A percentile compares a stretch with the other conserved stretches of the same genome.
These are phyloP conservation scores for Euclidia mi DNA, from an alignment of 2,888 invertebrate genomes.

Conservation along the genomic window DNA sequence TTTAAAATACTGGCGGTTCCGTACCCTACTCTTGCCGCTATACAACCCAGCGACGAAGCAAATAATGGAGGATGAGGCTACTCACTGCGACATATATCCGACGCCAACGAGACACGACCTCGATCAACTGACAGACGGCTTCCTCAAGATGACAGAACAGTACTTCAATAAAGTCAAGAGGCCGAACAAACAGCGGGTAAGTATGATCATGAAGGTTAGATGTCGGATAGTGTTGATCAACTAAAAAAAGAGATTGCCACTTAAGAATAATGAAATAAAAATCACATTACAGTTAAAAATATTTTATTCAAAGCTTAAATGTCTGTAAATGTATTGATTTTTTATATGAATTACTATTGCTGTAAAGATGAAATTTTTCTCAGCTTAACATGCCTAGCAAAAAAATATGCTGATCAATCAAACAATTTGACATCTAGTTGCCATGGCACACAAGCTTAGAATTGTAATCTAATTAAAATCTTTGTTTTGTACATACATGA, in stretches of 20 bases:
- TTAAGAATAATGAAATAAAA: too few relatives aligned
- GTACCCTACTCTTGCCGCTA: conserved; percentile 96
- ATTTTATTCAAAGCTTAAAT: too few relatives aligned
- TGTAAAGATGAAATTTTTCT: too few relatives aligned
- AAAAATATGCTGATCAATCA: too few relatives aligned
- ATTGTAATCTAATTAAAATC: not conserved
- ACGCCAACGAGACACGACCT: conserved; percentile 90
- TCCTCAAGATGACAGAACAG: conserved; percentile 95
- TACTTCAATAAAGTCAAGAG: conserved; percentile 97
- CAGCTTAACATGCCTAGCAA: too few relatives aligned
- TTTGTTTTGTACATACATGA: conserved; percentile 14
- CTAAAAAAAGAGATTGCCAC: too few relatives aligned
- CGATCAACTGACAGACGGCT: conserved; percentile 92
- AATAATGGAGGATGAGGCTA: conserved; percentile 93
- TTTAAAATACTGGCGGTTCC: conserved; percentile 97
- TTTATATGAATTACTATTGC: too few relatives aligned
- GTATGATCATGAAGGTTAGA: conserved; percentile 60
- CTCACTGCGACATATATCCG: conserved; percentile 96
- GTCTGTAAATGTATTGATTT: too few relatives aligned
- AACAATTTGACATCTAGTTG: conserved; percentile 22
- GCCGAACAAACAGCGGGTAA: conserved; percentile 95
- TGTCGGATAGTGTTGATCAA: not conserved
- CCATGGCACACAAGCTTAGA: not conserved
- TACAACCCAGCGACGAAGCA: conserved; percentile 94
- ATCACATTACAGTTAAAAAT: too few relatives aligned